These are phyloP conservation scores for Chymomyza fuscimana DNA, from an alignment of 2,888 invertebrate species.

Conservation along the genomic window DNA sequence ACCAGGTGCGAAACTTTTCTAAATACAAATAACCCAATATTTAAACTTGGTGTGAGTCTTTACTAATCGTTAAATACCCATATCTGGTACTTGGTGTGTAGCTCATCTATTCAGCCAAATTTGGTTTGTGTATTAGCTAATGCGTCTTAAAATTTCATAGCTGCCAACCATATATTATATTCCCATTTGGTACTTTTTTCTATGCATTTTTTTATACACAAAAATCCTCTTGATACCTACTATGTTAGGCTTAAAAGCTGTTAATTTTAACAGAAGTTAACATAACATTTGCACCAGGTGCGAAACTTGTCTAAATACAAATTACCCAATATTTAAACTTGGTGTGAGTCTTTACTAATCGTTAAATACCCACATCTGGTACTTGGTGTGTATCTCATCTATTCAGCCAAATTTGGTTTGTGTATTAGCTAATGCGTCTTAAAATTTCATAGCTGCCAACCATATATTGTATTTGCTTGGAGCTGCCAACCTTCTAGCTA, in stretches of 20 bases:
- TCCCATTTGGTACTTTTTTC: no score
- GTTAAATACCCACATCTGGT: background rate
- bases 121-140: background rate
- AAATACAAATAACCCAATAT: background rate
- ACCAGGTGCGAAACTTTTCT: background rate
- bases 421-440: background rate
- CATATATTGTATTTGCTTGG: background rate
- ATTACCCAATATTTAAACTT: background rate
- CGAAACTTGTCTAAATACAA: background rate
- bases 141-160: no score
- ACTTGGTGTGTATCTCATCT: background rate
- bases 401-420: background rate
- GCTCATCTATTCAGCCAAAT: background rate
- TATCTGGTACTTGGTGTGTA: background rate
- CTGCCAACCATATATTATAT: background rate
- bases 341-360: background rate
- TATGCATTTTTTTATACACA: no score
- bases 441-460: background rate
- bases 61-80: background rate
- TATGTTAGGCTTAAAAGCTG: background rate
- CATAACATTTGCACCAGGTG: background rate
- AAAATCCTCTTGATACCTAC: no score
- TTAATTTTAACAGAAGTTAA: background rate
- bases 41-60: background rate
- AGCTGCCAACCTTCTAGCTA: background rate